phyloP scores from a whole-genome alignment of 1,140 invertebrate species.

The Carposina sasakii region DNA sequence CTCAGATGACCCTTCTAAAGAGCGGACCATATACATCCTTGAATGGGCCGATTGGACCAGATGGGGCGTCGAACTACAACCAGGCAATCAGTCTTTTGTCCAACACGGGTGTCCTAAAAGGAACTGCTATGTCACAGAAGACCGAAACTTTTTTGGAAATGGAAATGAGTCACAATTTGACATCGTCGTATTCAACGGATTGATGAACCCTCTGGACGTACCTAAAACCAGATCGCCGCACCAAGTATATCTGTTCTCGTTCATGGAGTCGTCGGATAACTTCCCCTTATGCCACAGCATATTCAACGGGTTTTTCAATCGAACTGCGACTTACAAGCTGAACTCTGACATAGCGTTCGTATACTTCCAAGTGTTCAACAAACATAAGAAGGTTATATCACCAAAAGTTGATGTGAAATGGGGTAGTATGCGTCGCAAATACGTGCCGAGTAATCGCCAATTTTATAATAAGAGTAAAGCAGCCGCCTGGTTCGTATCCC shows the following conservation, averaged over 20 bases:
- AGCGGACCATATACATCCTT: no score
- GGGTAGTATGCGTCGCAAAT: constrained; percentile 76
- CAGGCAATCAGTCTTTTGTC: no score
- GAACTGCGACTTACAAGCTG: constrained; percentile 78
- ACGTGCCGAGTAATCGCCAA: constrained; percentile 63
- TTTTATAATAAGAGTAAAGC: constrained; percentile 53
- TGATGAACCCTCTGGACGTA: constrained; percentile 22
- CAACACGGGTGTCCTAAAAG: constrained; percentile 31
- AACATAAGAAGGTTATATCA: constrained; percentile 37
- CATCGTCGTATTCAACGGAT: constrained; percentile 39
- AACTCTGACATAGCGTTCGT: constrained; percentile 78
- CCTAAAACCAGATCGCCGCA: constrained; percentile 24
- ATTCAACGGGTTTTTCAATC: constrained; percentile 72
- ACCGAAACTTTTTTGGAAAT: constrained; percentile 24
- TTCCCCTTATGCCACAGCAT: constrained; percentile 35
- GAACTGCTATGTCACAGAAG: constrained; percentile 39
- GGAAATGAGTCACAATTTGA: constrained; percentile 37
- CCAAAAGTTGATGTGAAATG: constrained; percentile 39
- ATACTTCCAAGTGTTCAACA: constrained; percentile 53
- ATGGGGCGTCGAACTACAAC: no score
- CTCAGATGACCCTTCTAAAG: no score
- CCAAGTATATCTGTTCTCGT: constrained; percentile 56
- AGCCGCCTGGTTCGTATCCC: constrained; percentile 42
- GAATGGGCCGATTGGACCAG: no score
- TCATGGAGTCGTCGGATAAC: constrained; percentile 48